A percentile compares a stretch with the other conserved stretches of the same genome.
These are phyloP conservation scores for Dasypogon diadema DNA, from an alignment of 2,888 invertebrate species.

Conservation along the genomic window DNA sequence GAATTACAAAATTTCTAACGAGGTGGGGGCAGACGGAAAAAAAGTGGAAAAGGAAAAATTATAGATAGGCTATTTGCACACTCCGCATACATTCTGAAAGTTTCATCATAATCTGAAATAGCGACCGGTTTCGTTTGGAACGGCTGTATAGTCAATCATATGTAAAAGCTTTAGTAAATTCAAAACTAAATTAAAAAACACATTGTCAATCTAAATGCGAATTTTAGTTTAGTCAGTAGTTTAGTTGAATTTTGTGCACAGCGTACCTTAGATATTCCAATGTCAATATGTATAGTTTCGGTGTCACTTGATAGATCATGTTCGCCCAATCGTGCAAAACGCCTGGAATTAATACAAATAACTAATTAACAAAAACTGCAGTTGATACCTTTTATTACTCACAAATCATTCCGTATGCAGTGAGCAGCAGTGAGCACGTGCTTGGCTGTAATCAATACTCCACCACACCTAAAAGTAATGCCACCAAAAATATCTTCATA, in stretches of 20 bases:
- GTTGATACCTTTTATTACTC: conserved; percentile 56
- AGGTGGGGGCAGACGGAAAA: too few relatives aligned
- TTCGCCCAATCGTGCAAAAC: conserved; percentile 81
- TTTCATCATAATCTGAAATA: not conserved
- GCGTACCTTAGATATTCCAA: conserved; percentile 65
- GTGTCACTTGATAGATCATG: conserved; percentile 76
- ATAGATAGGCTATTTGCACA: not conserved
- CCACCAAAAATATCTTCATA: conserved; percentile 66
- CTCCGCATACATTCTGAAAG: not conserved
- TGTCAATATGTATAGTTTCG: conserved; percentile 73
- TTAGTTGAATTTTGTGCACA: too few relatives aligned
- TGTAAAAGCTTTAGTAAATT: too few relatives aligned
- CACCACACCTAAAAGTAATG: conserved; percentile 69
- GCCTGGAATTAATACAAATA: conserved; percentile 68
- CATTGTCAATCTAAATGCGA: too few relatives aligned
- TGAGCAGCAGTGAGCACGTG: conserved; percentile 78
- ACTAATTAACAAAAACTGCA: not conserved
- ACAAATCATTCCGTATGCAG: conserved; percentile 64
- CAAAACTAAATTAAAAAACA: too few relatives aligned
- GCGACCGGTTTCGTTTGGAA: not conserved
- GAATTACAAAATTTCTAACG: too few relatives aligned
- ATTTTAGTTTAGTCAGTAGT: too few relatives aligned
- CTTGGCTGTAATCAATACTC: conserved; percentile 67
- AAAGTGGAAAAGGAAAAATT: too few relatives aligned
- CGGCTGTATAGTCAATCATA: too few relatives aligned